Evolutionary conservation across 2,113 vertebrate genomes (phyloP).

Genomic region (Centropus unirufus): DNA sequence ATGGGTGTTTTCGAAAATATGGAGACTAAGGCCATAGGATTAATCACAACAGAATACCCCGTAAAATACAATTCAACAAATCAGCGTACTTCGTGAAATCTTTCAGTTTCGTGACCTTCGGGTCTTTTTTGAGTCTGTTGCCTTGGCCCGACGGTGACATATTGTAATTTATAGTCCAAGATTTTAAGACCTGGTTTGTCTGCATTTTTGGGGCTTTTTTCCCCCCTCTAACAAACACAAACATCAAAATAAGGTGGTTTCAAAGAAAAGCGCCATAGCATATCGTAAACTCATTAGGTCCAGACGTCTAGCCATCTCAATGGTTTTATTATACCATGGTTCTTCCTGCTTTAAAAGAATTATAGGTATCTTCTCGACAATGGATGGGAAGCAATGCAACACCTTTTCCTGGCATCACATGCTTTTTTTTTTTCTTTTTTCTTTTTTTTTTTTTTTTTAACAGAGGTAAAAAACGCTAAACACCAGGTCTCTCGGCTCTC

Average conservation of each 20-base stretch:
- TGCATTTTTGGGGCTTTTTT: constrained; percentile 84
- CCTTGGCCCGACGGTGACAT: constrained; percentile 53
- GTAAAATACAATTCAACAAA: constrained; percentile 37
- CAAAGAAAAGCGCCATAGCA: constrained; percentile 89
- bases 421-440: background rate
- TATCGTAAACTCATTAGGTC: constrained; percentile 97
- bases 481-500: constrained; percentile 9
- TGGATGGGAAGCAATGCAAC: constrained; percentile 85
- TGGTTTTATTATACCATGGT: constrained; percentile 93
- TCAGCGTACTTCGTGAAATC: background rate
- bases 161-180: constrained; percentile 79
- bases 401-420: constrained; percentile 79
- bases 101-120: constrained; percentile 20
- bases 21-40: background rate
- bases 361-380: constrained; percentile 84
- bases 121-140: constrained; percentile 37
- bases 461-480: constrained; percentile 20
- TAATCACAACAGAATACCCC: background rate
- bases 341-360: constrained; percentile 98
- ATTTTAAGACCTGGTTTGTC: constrained; percentile 83
- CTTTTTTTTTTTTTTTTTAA: background rate
- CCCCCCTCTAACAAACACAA: constrained; percentile 87
- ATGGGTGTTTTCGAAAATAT: background rate
- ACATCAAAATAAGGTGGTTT: constrained; percentile 90
- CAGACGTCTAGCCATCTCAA: constrained; percentile 98